These are phyloP conservation scores for Pogonognathellus flavescens DNA, from an alignment of 1,140 invertebrate species.

Conservation along the genomic window DNA sequence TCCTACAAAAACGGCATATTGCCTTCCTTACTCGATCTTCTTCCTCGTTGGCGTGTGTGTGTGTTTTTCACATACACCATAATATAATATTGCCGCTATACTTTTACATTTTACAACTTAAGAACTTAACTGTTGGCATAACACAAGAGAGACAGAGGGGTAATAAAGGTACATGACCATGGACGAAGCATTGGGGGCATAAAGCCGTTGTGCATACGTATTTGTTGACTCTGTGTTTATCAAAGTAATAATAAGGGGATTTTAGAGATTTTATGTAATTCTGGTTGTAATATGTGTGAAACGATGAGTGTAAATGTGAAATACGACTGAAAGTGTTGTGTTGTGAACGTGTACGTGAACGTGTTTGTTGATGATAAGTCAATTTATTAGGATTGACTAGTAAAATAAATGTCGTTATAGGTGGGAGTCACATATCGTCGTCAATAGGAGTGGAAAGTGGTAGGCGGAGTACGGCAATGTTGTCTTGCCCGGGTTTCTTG, in stretches of 20 bases:
- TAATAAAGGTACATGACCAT: too few relatives aligned
- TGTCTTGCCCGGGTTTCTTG: slow-evolving; percentile 44
- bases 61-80: too few relatives aligned
- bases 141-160: too few relatives aligned
- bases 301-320: not conserved
- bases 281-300: too few relatives aligned
- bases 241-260: slow-evolving; percentile 16
- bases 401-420: slow-evolving; percentile 8
- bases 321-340: slow-evolving; percentile 11
- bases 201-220: too few relatives aligned
- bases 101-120: too few relatives aligned
- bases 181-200: too few relatives aligned
- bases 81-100: too few relatives aligned
- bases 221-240: not conserved
- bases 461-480: slow-evolving; percentile 39
- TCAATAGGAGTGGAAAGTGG: slow-evolving; percentile 47
- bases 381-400: slow-evolving; percentile 27
- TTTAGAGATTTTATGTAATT: slow-evolving; percentile 10
- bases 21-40: too few relatives aligned
- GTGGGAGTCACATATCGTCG: slow-evolving; percentile 28
- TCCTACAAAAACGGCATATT: too few relatives aligned
- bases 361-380: slow-evolving; percentile 30
- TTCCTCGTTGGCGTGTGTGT: too few relatives aligned
- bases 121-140: too few relatives aligned
- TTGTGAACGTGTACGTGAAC: slow-evolving; percentile 11